Percentiles rank a stretch among this genome's conserved stretches.
Evolutionary conservation across 2,113 vertebrate species (phyloP).

Genomic region (Seriola quinqueradiata): DNA sequence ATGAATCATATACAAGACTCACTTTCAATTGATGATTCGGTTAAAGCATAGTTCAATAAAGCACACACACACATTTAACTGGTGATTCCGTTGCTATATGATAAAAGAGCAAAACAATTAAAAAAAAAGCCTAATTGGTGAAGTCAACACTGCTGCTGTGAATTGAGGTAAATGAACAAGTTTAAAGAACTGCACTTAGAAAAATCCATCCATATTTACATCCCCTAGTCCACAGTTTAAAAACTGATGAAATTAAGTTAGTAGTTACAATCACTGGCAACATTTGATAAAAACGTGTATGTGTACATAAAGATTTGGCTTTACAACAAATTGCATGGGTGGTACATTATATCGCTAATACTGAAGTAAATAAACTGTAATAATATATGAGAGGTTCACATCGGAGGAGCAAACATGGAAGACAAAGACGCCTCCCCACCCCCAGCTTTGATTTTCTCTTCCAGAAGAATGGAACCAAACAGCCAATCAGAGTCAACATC

Average conservation of each 20-base stretch:
- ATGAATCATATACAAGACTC: background rate
- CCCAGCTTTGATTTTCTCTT: constrained; percentile 35
- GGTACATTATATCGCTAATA: constrained; percentile 32
- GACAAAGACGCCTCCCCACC: constrained; percentile 24
- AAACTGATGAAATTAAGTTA: background rate
- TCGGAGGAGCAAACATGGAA: constrained; percentile 56
- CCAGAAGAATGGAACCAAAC: constrained; percentile 45
- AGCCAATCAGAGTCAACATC: constrained; percentile 42
- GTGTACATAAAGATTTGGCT: background rate
- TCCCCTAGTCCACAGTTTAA: constrained; percentile 26
- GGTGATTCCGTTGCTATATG: background rate
- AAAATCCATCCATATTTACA: constrained; percentile 51
- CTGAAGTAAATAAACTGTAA: constrained; percentile 24
- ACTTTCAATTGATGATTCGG: background rate
- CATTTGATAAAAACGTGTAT: constrained; percentile 26
- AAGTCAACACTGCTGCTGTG: constrained; percentile 59
- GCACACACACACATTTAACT: background rate
- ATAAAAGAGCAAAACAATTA: background rate
- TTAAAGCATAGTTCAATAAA: background rate
- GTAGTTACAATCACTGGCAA: background rate
- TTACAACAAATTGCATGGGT: background rate
- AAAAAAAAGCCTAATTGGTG: background rate
- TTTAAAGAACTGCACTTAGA: constrained; percentile 23
- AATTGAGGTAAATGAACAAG: constrained; percentile 44
- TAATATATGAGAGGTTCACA: constrained; percentile 15